Evolutionary conservation across 2,888 invertebrate genomes (phyloP).

Genomic region (Hydrotaea cyrtoneurina): DNA sequence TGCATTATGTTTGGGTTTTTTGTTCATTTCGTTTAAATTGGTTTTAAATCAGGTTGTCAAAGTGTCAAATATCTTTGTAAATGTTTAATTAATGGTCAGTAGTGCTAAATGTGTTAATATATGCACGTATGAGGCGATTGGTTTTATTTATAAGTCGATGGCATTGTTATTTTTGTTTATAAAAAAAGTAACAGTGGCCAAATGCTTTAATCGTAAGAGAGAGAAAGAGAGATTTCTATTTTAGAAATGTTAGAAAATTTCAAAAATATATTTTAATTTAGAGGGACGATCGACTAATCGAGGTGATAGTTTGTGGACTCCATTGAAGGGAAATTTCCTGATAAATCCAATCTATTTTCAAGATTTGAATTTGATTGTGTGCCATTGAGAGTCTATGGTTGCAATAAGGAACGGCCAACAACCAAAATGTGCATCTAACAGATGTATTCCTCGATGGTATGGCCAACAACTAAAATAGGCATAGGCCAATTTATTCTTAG

Average conservation of each 20-base stretch:
- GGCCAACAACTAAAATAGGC: too few relatives aligned
- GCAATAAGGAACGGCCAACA: too few relatives aligned
- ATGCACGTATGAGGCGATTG: not conserved
- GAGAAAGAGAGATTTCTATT: not conserved
- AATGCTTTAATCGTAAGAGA: not conserved
- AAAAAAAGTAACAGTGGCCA: not conserved
- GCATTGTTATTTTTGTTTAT: not conserved
- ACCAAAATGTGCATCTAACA: too few relatives aligned
- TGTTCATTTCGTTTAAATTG: not conserved
- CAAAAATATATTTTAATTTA: not conserved
- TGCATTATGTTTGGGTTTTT: not conserved
- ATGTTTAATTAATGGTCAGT: constrained; percentile 3
- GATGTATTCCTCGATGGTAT: too few relatives aligned
- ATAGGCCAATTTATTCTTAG: too few relatives aligned
- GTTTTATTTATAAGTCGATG: too few relatives aligned
- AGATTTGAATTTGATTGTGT: too few relatives aligned
- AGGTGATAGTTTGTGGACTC: not conserved
- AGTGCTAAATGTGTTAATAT: constrained; percentile 1
- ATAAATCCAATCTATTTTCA: too few relatives aligned
- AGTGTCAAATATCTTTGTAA: constrained; percentile 12
- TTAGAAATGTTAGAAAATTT: not conserved
- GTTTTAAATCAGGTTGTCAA: constrained; percentile 17
- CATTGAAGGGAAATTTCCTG: too few relatives aligned
- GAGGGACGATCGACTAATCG: not conserved
- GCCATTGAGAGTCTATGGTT: too few relatives aligned